Evolutionary conservation across 2,797 vertebrate species (phyloP).

Genomic region (Buceros bicornis): DNA sequence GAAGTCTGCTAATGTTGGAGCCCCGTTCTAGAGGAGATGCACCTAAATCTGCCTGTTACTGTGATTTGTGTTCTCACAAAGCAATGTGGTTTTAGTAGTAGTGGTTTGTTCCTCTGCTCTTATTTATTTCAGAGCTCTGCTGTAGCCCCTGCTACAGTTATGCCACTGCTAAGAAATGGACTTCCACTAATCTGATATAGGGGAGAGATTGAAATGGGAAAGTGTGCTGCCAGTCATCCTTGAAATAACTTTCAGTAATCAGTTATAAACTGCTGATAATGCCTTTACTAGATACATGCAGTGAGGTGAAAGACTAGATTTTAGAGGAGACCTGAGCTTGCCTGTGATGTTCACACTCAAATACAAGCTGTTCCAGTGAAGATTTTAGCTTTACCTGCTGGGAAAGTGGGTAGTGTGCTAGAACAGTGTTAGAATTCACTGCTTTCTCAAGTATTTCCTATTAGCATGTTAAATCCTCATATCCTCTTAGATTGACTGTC

Average conservation of each 20-base stretch:
- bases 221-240: not conserved
- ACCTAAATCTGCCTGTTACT: not conserved
- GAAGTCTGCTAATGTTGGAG: not conserved
- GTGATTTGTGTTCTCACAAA: not conserved
- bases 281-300: not conserved
- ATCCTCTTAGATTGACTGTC: not conserved
- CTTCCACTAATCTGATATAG: not conserved
- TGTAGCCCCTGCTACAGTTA: not conserved
- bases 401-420: not conserved
- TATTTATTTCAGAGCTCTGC: not conserved
- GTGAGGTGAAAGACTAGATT: not conserved
- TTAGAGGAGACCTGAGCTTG: not conserved
- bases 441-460: constrained; percentile 13
- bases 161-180: not conserved
- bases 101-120: not conserved
- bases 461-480: constrained; percentile 25
- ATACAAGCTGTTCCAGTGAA: not conserved
- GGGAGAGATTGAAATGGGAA: not conserved
- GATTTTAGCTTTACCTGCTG: constrained; percentile 12
- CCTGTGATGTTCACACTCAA: not conserved
- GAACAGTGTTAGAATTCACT: not conserved
- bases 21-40: not conserved
- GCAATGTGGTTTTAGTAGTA: not conserved
- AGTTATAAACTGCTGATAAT: not conserved
- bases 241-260: not conserved